These are phyloP conservation scores for Eutrigla gurnardus DNA, from an alignment of 2,797 vertebrate genomes.

Conservation along the genomic window DNA sequence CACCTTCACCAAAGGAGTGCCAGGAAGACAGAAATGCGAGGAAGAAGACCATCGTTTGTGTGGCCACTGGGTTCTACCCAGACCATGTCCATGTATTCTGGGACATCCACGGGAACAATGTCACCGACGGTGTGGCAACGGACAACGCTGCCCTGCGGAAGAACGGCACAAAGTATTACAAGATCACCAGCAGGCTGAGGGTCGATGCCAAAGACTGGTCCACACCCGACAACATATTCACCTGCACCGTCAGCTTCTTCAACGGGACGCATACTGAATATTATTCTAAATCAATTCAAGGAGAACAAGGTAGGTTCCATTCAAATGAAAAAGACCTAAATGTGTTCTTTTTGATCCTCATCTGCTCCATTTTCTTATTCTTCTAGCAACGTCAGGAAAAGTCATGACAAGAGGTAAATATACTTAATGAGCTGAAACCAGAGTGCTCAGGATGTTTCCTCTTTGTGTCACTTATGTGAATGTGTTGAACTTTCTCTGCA, in stretches of 20 bases:
- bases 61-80: conserved; percentile 75
- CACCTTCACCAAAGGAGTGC: conserved; percentile 43
- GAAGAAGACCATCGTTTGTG: conserved; percentile 75
- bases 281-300: fast-evolving
- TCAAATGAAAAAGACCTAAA: not conserved
- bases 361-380: not conserved
- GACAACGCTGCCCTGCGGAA: conserved; percentile 45
- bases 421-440: no score
- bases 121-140: conserved; percentile 5
- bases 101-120: fast-evolving
- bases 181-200: conserved; percentile 79
- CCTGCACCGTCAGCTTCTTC: conserved; percentile 52
- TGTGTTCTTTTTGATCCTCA: not conserved
- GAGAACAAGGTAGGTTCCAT: not conserved
- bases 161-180: fast-evolving
- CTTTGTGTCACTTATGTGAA: conserved; percentile 1
- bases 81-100: conserved; percentile 75
- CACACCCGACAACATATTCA: fast-evolving
- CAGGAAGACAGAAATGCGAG: fast-evolving
- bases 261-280: fast-evolving
- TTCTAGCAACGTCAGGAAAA: fast-evolving
- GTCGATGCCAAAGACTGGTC: conserved; percentile 42
- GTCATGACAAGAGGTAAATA: conserved; percentile 36
- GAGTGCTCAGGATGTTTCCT: not conserved
- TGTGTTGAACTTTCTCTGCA: conserved; percentile 48